Evolutionary conservation across 2,888 invertebrate species (phyloP), one percentile per base, ranked within the genome.

Genomic region (Scaptomyza caliginosa): DNA sequence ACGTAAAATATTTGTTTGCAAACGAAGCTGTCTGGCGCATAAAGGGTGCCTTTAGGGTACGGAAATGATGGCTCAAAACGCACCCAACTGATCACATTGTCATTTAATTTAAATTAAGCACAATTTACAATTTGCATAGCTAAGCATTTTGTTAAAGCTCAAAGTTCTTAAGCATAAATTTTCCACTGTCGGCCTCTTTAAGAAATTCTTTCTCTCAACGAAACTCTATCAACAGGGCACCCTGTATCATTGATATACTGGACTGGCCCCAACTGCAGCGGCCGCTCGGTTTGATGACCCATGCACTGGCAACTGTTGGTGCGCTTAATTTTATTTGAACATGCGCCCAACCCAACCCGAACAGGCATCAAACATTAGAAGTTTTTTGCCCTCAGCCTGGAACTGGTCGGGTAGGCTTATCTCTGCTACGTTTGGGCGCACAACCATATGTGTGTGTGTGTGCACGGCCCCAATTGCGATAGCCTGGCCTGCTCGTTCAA

Each of bases 261-360:
- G 8, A 34, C 17, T 16, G 19, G 13, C 46, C 51, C 19, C 36
- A 39, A 43, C 57, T 74, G 74, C 71, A 71, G 13, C 48, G 69
- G 38, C 32, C 40, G 54, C 51, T 43, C 78, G 60, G 80, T 86
- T 85, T 81, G 86, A 86, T 81, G 80, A 86, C 84, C 80, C 80
- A 74, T 84, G 66, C 68, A 65, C 67, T 60, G 69, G 65, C 48
- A 65, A 56, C 79, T 68, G 82, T 59, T 78, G 67, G 75, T 50
- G 66, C 58, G 68, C 74, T 64, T 86, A 74, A 81, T 80, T 86
- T 69, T 81, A 74, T 86, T 81, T 86, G 77, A 86, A 66, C 80
- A 74, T 72, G 60, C 50, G 49, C 54, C 26, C 38, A 26, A 13
- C 10, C 34, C 21, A 34, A 16, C 48, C 11, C 58, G 36, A 50